Conservation (phyloP, 2,888 invertebrate species). For the Tipula helvola region DNA sequence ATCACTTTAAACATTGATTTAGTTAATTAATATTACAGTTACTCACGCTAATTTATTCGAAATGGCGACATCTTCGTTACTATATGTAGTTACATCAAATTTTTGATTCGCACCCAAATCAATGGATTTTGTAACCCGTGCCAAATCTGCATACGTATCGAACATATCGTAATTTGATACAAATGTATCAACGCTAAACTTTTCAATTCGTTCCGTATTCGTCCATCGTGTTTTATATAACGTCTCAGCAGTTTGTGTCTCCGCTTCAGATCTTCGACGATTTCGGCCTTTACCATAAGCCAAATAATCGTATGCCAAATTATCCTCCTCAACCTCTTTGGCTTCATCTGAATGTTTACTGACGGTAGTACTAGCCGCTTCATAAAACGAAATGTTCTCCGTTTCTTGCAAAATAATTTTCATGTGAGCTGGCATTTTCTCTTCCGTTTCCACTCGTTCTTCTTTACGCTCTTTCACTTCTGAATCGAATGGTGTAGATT, state of each 20-base stretch:
- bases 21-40: not conserved
- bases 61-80: conserved; percentile 17
- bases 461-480: not conserved
- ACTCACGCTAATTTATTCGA: not conserved
- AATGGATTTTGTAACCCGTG: conserved; percentile 24
- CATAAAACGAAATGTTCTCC: conserved; percentile 48
- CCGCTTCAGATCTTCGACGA: conserved; percentile 50
- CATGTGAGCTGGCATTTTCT: conserved; percentile 40
- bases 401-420: conserved; percentile 54
- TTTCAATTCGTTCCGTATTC: conserved; percentile 41
- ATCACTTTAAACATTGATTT: not conserved
- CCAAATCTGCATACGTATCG: conserved; percentile 48
- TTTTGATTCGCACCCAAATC: conserved; percentile 36
- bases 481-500: not conserved
- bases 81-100: conserved; percentile 30
- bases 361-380: conserved; percentile 49
- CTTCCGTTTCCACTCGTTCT: not conserved
- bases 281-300: conserved; percentile 54
- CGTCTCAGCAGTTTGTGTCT: conserved; percentile 52
- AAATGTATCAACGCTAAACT: conserved; percentile 45
- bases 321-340: conserved; percentile 43
- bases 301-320: conserved; percentile 52
- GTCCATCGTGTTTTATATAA: conserved; percentile 53
- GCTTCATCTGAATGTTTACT: conserved; percentile 48
- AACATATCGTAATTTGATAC: conserved; percentile 70